Base-by-base conservation (phyloP, 2,888 invertebrate genomes). In the Cerastis leucographa region DNA sequence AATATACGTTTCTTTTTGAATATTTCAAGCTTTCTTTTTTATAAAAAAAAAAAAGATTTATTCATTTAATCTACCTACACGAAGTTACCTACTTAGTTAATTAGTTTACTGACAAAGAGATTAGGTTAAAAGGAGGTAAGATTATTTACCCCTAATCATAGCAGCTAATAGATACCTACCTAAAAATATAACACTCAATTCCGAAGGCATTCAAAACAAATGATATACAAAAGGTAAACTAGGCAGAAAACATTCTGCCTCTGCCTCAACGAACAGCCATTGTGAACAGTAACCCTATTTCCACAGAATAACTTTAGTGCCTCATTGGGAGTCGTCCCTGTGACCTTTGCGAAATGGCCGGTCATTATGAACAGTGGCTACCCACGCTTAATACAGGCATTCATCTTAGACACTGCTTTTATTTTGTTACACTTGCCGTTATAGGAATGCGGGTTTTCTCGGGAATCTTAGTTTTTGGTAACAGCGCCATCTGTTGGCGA, bases 321-420 rank as follows among this genome's bases (percentile, higher is more conserved):
- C 80, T 75, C 84, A 80, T 83, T 84, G 71, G 69, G 70, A 76
- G 80, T 70, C 67, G 74, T 80, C 87, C 81, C 51, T 56, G 77
- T 78, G 81, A 87, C 85, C 85, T 85, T 85, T 87, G 44, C 61
- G 64, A 70, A 78, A 81, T 78, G 74, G 81, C 76, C 49, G 69
- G 85, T 84, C 87, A 85, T 85, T 81, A 87, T 74, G 64, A 67
- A 78, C 80, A 78, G 76, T 86, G 73, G 73, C 78, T 70, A 11
- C 84, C 80, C 83, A 80, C 83, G 78, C 77, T 77, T 74, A 77
- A 78, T 80, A 78, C 71, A 68, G 81, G 65, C 75, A 84, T 76
- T 84, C 72, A 81, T 86, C 80, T 74, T 66, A 71, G 65, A 71
- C 70, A 67, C 64, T 72, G 67, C 56, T 78, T 59, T 74, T 61